phyloP scores from a whole-genome alignment of 2,797 vertebrate genomes.

The Phrynocephalus forsythii region DNA sequence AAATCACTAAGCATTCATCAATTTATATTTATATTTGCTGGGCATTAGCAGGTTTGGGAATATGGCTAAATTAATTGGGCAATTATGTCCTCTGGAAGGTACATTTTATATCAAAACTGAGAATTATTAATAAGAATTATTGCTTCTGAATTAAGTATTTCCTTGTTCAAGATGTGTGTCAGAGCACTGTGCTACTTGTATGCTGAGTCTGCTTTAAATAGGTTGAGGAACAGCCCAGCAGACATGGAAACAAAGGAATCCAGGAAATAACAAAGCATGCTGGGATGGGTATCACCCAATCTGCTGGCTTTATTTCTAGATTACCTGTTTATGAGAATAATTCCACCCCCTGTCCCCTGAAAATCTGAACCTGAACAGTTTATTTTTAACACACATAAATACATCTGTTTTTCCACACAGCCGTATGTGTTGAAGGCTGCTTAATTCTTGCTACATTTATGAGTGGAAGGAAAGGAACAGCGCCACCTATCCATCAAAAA shows the following conservation, averaged over 20 bases:
- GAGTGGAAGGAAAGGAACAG: not conserved
- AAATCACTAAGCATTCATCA: too few relatives aligned
- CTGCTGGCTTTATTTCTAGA: not conserved
- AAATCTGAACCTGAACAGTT: not conserved
- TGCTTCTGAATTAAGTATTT: not conserved
- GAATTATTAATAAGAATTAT: not conserved
- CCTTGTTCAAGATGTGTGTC: not conserved
- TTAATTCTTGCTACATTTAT: not conserved
- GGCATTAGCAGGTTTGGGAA: too few relatives aligned
- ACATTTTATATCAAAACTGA: not conserved
- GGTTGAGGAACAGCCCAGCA: not conserved
- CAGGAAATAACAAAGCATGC: not conserved
- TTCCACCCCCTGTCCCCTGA: not conserved
- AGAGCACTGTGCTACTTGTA: not conserved
- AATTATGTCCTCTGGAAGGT: not conserved
- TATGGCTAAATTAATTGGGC: not conserved
- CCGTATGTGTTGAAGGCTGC: not conserved
- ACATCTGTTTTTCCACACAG: not conserved
- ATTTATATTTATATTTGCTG: too few relatives aligned
- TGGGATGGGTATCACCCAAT: not conserved
- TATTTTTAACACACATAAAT: slow-evolving; percentile 22
- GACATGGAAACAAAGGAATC: not conserved
- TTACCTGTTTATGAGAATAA: not conserved
- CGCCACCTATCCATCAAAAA: not conserved
- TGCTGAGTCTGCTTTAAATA: slow-evolving; percentile 10